Base-by-base conservation (phyloP, 1,140 invertebrate species). In the Cherax quadricarinatus region DNA sequence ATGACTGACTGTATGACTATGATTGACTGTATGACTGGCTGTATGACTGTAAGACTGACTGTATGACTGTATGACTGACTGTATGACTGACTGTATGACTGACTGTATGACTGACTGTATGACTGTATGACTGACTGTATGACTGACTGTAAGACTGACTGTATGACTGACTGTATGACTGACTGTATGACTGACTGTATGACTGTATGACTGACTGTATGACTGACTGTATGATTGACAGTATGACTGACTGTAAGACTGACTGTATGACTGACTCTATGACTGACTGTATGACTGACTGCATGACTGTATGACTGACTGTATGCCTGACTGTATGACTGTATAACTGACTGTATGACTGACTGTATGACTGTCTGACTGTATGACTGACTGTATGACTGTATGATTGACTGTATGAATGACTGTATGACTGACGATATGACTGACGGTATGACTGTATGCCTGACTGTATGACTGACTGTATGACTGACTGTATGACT, bases 251-350 rank as follows among this genome's bases (percentile, higher is more conserved):
- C 12, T 70, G 66, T 14, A 70, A 14, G 66, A 70, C 66, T 70
- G 66, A 70, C 66, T 70, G 66, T 14, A 70, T 70, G 66, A 70
- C 66, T 70, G 66, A 70, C 66, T 70, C 12, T 14, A 70, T 70
- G 66, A 70, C 66, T 70, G 66, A 70, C 66, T 70, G 66, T 14
- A 70, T 70, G 66, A 70, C 66, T 70, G 66, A 70, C 66, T 70
- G 66, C 12, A 70, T 70, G 66, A 70, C 12, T 70, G 66, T 14
- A 12, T 70, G 66, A 70, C 66, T 70, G 66, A 70, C 18, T 48
- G 41, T 14, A 24, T 24, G 79, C 10, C 18, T 80, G 79, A 80
- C 18, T 24, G 14, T 14, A 10, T 24, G 79, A n/a, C 66, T n/a
- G n/a, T n/a, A n/a, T n/a, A n/a, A 80, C 80, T 82, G 41, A 82